phyloP scores from a whole-genome alignment of 2,888 invertebrate genomes.

The Zygogramma bicolorata region DNA sequence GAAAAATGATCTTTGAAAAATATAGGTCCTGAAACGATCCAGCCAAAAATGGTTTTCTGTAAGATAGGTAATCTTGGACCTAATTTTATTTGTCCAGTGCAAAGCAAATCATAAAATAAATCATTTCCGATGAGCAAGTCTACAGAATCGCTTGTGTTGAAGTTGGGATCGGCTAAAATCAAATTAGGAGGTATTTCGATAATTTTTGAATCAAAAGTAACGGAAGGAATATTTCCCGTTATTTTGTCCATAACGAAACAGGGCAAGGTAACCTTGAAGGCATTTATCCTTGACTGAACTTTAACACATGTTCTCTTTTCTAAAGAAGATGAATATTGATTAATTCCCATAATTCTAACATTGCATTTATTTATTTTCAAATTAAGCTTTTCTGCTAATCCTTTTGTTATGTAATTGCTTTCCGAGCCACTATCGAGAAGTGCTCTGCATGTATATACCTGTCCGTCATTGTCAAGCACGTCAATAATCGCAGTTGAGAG shows the following conservation, averaged over 20 bases:
- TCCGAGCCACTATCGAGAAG: no score
- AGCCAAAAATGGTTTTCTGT: conserved; percentile 1
- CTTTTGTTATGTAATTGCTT: no score
- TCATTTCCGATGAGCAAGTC: conserved; percentile 1
- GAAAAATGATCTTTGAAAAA: neutral
- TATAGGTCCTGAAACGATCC: neutral
- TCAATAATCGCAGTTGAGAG: no score
- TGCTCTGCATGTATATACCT: no score
- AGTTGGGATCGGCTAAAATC: neutral
- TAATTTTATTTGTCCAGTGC: neutral
- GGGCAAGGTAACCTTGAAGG: neutral
- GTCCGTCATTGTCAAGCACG: no score
- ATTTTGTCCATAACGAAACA: neutral
- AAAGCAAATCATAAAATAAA: neutral
- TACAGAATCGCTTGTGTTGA: neutral
- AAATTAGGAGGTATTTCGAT: neutral
- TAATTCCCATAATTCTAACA: neutral
- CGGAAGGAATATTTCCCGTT: neutral
- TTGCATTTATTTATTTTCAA: no score
- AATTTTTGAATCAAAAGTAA: neutral
- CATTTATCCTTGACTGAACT: neutral
- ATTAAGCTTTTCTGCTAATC: no score
- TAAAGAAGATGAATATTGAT: neutral
- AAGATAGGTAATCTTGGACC: neutral
- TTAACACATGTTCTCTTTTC: neutral